Percentiles rank a stretch among this genome's conserved stretches.
Evolutionary conservation across 1,140 invertebrate genomes (phyloP).

Genomic region (Papilio machaon): DNA sequence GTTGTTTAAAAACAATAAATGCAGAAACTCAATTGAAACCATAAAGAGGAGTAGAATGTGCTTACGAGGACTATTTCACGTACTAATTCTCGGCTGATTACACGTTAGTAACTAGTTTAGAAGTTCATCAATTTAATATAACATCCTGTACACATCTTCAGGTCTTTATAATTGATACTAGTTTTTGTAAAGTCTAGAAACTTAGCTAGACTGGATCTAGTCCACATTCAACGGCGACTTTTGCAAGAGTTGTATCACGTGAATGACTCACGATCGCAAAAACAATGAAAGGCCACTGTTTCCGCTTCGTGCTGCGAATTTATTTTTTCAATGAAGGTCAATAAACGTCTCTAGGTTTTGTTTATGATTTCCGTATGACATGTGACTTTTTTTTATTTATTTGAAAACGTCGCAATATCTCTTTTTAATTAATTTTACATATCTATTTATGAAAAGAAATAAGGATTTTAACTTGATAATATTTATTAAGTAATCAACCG

Average conservation of each 20-base stretch:
- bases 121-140: background rate
- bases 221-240: conserved; percentile 19
- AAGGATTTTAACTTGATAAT: no score
- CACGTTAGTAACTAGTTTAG: background rate
- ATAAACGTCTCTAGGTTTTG: conserved; percentile 8
- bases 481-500: no score
- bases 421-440: background rate
- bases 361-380: background rate
- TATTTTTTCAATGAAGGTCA: conserved; percentile 21
- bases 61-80: background rate
- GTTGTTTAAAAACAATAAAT: background rate
- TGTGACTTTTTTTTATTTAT: conserved; percentile 4
- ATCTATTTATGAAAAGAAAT: background rate
- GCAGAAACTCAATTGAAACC: background rate
- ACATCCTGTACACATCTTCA: conserved; percentile 17
- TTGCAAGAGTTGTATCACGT: background rate
- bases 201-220: background rate
- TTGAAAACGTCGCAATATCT: background rate
- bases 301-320: conserved; percentile 23
- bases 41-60: background rate
- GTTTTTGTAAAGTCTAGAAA: conserved; percentile 12
- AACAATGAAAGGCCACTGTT: conserved; percentile 19
- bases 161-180: background rate
- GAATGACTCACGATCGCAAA: conserved; percentile 10
- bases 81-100: background rate